These are phyloP conservation scores for Drosophila mojavensis DNA, from an alignment of 1,140 invertebrate species.

Conservation along the genomic window DNA sequence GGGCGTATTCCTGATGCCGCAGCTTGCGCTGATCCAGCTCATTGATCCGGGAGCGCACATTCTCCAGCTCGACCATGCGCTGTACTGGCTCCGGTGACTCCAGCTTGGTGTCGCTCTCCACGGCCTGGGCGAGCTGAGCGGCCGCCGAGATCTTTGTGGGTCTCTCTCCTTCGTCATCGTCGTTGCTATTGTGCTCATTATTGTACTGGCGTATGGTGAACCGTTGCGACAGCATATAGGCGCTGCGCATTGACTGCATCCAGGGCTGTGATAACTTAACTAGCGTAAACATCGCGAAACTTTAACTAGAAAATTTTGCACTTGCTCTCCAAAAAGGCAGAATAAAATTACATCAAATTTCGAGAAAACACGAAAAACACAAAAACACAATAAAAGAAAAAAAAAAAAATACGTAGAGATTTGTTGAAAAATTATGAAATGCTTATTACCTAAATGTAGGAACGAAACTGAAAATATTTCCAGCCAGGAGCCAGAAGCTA, in stretches of 20 bases:
- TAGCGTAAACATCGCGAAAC: not conserved
- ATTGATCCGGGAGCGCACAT: conserved; percentile 26
- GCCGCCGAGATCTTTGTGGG: conserved; percentile 28
- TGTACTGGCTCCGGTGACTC: conserved; percentile 25
- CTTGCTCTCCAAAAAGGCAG: not conserved
- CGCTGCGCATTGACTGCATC: not conserved
- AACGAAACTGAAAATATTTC: not conserved
- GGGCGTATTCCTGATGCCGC: conserved; percentile 17
- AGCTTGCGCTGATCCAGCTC: conserved; percentile 42
- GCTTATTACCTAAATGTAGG: not conserved
- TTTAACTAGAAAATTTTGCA: not conserved
- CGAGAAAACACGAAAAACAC: not conserved
- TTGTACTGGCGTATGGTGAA: not conserved
- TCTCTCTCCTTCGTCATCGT: not conserved
- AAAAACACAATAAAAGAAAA: not conserved
- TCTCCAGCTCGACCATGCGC: conserved; percentile 23
- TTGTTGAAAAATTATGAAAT: not conserved
- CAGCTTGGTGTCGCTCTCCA: conserved; percentile 8
- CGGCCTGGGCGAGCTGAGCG: conserved; percentile 5
- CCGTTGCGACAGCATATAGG: not conserved
- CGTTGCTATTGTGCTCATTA: not conserved
- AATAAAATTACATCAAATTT: conserved; percentile 1
- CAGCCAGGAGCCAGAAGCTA: not conserved
- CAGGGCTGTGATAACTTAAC: not conserved
- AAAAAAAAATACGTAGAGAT: not conserved